Conservation (phyloP, 2,888 invertebrate genomes). For the Cyaniris semiargus region DNA sequence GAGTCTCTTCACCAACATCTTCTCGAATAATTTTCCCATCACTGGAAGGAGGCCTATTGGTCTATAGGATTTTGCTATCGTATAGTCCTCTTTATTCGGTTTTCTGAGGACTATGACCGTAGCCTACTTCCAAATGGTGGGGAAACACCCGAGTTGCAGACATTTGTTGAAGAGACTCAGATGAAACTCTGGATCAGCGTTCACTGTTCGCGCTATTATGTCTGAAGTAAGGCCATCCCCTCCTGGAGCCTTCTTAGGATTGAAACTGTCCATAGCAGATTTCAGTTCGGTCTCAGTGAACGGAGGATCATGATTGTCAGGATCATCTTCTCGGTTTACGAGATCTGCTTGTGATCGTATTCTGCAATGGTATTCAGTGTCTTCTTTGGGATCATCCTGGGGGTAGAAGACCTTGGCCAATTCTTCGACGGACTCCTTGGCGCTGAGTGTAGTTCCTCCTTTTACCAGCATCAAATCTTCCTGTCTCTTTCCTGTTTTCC, state of each 20-base stretch:
- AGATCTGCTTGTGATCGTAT: background rate
- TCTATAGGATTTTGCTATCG: too few relatives aligned
- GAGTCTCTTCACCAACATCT: background rate
- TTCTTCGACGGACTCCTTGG: background rate
- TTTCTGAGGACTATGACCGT: background rate
- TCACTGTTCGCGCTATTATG: too few relatives aligned
- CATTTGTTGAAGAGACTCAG: background rate
- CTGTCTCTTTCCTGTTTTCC: slow-evolving; percentile 20
- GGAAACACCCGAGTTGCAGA: background rate
- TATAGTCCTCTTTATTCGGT: too few relatives aligned
- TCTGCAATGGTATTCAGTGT: background rate
- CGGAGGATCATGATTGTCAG: slow-evolving; percentile 8
- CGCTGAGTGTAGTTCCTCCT: background rate
- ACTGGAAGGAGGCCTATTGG: background rate
- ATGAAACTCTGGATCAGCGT: too few relatives aligned
- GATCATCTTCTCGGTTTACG: background rate
- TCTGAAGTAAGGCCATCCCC: too few relatives aligned
- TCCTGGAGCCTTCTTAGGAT: too few relatives aligned
- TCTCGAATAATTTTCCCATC: background rate
- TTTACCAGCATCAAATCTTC: background rate
- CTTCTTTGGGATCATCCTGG: background rate
- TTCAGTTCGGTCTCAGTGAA: background rate
- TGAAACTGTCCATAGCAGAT: background rate
- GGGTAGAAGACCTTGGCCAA: slow-evolving; percentile 18
- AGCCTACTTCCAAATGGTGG: background rate